These are phyloP conservation scores for Suricata suricatta DNA, from an alignment of 2,113 vertebrate species.

Conservation along the genomic window DNA sequence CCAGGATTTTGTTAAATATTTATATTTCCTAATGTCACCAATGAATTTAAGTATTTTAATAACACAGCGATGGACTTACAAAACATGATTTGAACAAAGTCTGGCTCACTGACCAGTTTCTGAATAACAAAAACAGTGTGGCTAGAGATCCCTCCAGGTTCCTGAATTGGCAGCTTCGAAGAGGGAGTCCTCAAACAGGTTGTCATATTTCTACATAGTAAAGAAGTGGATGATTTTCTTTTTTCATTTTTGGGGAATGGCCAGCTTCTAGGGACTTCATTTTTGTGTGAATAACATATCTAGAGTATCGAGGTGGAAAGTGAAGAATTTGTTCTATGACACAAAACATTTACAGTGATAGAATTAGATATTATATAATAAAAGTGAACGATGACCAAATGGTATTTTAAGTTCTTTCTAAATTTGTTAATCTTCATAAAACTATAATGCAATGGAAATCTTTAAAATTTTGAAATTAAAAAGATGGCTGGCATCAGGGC, in stretches of 20 bases:
- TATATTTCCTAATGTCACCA: not conserved
- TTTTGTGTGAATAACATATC: not conserved
- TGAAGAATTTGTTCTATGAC: not conserved
- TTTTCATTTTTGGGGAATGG: not conserved
- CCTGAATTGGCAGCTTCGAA: not conserved
- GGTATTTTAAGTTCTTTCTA: not conserved
- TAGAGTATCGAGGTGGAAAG: not conserved
- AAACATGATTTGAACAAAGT: not conserved
- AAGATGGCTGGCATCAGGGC: not conserved
- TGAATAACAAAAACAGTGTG: not conserved
- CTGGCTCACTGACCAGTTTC: not conserved
- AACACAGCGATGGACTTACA: not conserved
- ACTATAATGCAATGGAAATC: not conserved
- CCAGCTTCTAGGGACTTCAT: not conserved
- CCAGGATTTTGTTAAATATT: not conserved
- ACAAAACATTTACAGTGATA: not conserved
- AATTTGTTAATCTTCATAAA: not conserved
- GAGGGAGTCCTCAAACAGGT: not conserved
- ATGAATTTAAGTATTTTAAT: not conserved
- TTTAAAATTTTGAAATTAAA: not conserved
- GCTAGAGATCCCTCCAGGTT: not conserved
- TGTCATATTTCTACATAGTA: not conserved
- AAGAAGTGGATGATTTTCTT: not conserved
- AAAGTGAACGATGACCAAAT: not conserved
- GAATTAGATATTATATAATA: not conserved